Percentiles rank a stretch among this genome's conserved stretches.
Conservation (phyloP, 64 coral and sea anemone species). For the Platygyra sinensis region DNA sequence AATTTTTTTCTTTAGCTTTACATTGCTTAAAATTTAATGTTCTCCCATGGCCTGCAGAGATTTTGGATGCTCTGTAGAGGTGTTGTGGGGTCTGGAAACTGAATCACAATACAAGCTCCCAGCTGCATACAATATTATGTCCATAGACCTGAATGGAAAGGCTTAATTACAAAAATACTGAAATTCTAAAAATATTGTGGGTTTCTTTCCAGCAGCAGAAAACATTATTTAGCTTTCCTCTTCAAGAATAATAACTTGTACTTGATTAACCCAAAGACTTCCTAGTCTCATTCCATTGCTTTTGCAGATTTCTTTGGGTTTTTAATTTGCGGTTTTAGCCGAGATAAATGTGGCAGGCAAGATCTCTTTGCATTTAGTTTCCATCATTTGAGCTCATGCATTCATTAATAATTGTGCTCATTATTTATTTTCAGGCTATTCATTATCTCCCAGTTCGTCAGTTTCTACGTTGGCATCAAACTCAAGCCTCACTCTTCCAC, state of each 20-base stretch:
- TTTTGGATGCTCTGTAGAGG: constrained; percentile 3
- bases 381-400: constrained; percentile 10
- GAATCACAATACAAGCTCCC: constrained; percentile 18
- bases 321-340: neutral
- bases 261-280: neutral
- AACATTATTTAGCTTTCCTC: neutral
- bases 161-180: neutral
- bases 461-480: constrained; percentile 66
- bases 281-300: neutral
- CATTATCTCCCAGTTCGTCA: constrained; percentile 69
- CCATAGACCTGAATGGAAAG: neutral
- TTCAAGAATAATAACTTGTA: neutral
- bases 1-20: constrained; percentile 33
- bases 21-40: constrained; percentile 49
- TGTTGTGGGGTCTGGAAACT: constrained; percentile 7
- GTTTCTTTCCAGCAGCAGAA: neutral
- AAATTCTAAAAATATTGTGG: constrained; percentile 18
- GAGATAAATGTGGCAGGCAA: neutral
- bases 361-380: neutral
- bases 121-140: constrained; percentile 3
- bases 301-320: neutral
- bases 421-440: constrained; percentile 57
- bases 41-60: constrained; percentile 35
- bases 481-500: constrained; percentile 58
- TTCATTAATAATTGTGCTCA: constrained; percentile 21